Evolutionary conservation across 2,113 vertebrate species (phyloP), one percentile per base, ranked within the genome.

Genomic region (Eleginops maclovinus): DNA sequence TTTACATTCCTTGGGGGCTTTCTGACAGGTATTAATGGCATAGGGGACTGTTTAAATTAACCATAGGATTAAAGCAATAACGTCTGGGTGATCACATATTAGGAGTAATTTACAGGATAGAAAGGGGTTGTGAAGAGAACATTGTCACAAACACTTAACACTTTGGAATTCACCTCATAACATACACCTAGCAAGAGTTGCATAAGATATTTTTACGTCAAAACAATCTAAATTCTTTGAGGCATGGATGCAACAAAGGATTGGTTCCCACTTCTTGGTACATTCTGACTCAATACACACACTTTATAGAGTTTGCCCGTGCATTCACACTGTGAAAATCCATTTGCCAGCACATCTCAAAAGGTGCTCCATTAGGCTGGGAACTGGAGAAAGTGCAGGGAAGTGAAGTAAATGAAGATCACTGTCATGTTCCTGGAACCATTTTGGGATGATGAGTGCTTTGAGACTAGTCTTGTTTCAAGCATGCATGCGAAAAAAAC

Each of bases 351-450:
- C 61, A 76, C 73, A 85, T 79, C 74, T 77, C 69, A 69, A 72
- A n/a, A 77, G 46, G 76, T 81, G 54, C 58, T 81, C 21, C 59
- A 50, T 44, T 77, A 65, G 76, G 4, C 61, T 56, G 22, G 26
- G 74, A 75, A 70, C 76, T 72, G 60, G 53, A 75, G 49, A 78
- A 77, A 75, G 72, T 81, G 56, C 56, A 83, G 19, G 36, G 24
- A 79, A 75, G 71, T 55, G 54, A 66, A 78, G 79, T 60, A 71
- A 86, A 77, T 86, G 83, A 79, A 84, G 86, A 87, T 90, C 73
- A 81, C 77, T 83, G 79, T 83, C 82, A 85, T 83, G 63, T 77
- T 87, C 56, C 69, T 76, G 70, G 75, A 82, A 68, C 63, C 61
- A 21, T 79, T 86, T 77, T 60, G 58, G 63, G 21, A 77, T 74